A percentile compares a stretch with the other conserved stretches of the same genome.
phyloP scores from a whole-genome alignment of 2,113 vertebrate genomes.

The Pyxicephalus adspersus region DNA sequence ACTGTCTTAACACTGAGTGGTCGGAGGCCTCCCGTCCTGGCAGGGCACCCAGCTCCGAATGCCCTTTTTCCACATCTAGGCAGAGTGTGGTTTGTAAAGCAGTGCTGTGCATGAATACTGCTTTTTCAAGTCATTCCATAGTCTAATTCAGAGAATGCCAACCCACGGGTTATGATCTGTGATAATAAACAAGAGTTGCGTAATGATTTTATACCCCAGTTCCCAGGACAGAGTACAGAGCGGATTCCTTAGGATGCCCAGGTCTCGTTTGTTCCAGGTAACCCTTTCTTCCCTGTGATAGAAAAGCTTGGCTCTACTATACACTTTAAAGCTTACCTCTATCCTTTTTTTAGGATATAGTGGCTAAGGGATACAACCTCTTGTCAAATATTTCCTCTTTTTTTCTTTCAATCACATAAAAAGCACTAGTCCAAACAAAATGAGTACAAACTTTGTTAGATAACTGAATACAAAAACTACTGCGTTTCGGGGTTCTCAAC shows the following conservation, averaged over 20 bases:
- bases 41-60: not conserved
- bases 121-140: slow-evolving; percentile 30
- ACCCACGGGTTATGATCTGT: slow-evolving; percentile 50
- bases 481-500: no score
- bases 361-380: no score
- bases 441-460: no score
- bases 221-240: slow-evolving; percentile 15
- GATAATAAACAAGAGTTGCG: slow-evolving; percentile 42
- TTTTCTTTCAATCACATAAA: no score
- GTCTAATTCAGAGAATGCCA: slow-evolving; percentile 45
- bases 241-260: slow-evolving; percentile 21
- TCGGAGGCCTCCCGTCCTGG: slow-evolving; percentile 8
- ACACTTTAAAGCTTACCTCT: no score
- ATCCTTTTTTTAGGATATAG: no score
- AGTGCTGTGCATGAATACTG: slow-evolving; percentile 18
- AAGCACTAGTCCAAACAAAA: no score
- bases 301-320: no score
- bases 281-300: no score
- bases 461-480: no score
- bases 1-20: slow-evolving; percentile 36
- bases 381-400: no score
- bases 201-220: slow-evolving; percentile 47
- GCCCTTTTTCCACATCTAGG: slow-evolving; percentile 34
- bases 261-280: not conserved
- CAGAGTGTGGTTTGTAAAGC: slow-evolving; percentile 23